A percentile compares a stretch with the other conserved stretches of the same genome.
These are phyloP conservation scores for Saccopteryx leptura DNA, from an alignment of 2,113 vertebrate species.

Conservation along the genomic window DNA sequence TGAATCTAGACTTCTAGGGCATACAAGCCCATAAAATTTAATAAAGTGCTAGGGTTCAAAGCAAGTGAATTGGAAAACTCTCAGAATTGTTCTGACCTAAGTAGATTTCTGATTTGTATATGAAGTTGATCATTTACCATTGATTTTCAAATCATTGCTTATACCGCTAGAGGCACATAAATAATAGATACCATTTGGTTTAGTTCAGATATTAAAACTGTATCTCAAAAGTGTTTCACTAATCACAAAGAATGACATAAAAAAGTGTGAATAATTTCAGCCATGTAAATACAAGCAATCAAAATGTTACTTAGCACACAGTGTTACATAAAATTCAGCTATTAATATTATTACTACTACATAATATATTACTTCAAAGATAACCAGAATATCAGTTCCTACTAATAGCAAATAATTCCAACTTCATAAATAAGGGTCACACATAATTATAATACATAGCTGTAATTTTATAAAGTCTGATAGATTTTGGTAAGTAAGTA, in stretches of 20 bases:
- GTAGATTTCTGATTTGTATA: constrained; percentile 61
- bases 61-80: constrained; percentile 60
- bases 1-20: not conserved
- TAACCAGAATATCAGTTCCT: constrained; percentile 6
- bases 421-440: not conserved
- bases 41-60: not conserved
- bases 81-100: constrained; percentile 49
- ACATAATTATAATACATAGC: not conserved
- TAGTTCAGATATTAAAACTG: not conserved
- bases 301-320: not conserved
- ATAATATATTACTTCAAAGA: not conserved
- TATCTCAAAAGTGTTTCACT: not conserved
- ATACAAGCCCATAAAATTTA: constrained; percentile 60
- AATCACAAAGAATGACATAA: not conserved
- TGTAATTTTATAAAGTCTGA: not conserved
- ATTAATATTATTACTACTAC: not conserved
- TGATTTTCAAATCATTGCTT: constrained; percentile 73
- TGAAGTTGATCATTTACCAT: constrained; percentile 53
- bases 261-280: not conserved
- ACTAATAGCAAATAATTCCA: not conserved
- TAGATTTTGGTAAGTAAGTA: constrained; percentile 40
- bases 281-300: constrained; percentile 11
- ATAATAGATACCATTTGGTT: constrained; percentile 56
- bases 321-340: constrained; percentile 1
- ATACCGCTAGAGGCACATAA: constrained; percentile 48